Evolutionary conservation across 30 jellyfish, hydroid and myxozoan genomes (phyloP).

Genomic region (Cassiopea xamachana): DNA sequence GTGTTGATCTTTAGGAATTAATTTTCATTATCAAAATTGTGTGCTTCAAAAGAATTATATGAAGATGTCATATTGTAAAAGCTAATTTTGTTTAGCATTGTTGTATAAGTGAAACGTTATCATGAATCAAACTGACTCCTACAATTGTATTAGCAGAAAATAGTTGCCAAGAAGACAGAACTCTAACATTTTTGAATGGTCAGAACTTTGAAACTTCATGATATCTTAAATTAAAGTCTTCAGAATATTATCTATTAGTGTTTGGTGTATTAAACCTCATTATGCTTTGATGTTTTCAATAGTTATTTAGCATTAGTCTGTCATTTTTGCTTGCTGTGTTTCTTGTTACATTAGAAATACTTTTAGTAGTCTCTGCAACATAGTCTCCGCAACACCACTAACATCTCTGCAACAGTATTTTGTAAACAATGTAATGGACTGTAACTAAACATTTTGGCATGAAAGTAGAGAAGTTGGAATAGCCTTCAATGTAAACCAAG

Average conservation of each 20-base stretch:
- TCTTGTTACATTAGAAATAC: not conserved
- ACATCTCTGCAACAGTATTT: no score
- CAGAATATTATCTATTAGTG: not conserved
- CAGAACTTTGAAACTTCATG: not conserved
- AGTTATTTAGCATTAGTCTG: not conserved
- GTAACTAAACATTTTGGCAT: no score
- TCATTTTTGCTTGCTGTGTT: not conserved
- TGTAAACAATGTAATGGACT: no score
- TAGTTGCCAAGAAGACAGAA: not conserved
- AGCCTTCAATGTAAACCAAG: no score
- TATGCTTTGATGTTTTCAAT: not conserved
- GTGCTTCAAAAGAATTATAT: not conserved
- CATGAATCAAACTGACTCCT: not conserved
- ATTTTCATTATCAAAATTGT: not conserved
- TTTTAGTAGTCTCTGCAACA: not conserved
- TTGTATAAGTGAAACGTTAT: not conserved
- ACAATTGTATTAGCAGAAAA: not conserved
- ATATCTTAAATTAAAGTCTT: not conserved
- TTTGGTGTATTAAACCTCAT: not conserved
- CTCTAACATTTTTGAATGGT: not conserved
- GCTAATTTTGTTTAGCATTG: not conserved
- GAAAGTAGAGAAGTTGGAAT: no score
- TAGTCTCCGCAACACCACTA: no score
- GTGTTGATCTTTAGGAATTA: not conserved
- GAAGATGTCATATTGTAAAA: not conserved